Base-by-base conservation (phyloP, 2,888 invertebrate genomes). In the Spatulosminthurus flaviceps region DNA sequence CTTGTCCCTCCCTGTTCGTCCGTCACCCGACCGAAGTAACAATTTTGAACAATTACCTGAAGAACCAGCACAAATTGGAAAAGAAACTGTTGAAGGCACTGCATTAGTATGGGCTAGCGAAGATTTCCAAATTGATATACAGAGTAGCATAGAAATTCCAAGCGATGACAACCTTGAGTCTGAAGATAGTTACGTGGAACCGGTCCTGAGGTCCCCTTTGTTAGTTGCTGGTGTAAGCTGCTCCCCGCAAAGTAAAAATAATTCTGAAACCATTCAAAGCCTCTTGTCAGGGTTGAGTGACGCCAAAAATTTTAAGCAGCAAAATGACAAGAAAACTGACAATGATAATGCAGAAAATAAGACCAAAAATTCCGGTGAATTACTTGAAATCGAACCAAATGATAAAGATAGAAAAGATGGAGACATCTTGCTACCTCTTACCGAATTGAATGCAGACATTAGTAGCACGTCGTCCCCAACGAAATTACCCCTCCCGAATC, bases 51-150 rank as follows among this genome's bases (percentile, higher is more conserved):
- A 34, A 34, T 34, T 34, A 34, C 34, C 34, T 34, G 34, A 34
- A 34, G 9, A 34, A 7, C 9, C 9, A 7, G 9, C 4, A 7
- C 5, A 34, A 34, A 51, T 51, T 51, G 51, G n/a, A 19, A 4
- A 19, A n/a, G 51, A 51, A 51, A 51, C 16, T 51, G 16, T 13
- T n/a, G 51, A 51, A 51, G 19, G 1, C n/a, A 51, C 5, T 16
- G n/a, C 51, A 51, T n/a, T 11, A 11, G 24, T 72, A 11, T 72
- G 72, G 72, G 21, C 51, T 0, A 24, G 41, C 19, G 51, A 72
- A 72, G 51, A 34, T 51, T 74, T 61, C 29, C 21, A 60, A 21
- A 74, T 74, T 11, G 74, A 74, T 29, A 74, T 74, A 61, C 74
- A 74, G 29, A 74, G 74, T 61, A 74, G 61, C 26, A 51, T 74